Conservation (phyloP, 1,140 invertebrate species). For the Eciton burchellii region DNA sequence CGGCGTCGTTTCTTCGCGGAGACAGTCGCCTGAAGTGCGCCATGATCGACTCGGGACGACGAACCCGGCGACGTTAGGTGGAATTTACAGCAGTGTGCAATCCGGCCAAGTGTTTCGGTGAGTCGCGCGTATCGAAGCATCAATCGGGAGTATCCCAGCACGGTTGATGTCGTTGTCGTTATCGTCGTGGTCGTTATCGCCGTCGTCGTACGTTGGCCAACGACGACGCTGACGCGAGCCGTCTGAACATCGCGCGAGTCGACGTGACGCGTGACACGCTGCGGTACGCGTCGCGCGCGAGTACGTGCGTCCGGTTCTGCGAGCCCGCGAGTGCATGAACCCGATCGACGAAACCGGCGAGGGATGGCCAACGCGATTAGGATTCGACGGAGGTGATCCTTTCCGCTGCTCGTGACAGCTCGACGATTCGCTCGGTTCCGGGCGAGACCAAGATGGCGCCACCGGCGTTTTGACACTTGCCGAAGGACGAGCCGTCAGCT, state of each 20-base stretch:
- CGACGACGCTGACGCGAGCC: slow-evolving; percentile 35
- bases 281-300: neutral
- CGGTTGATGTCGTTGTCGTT: neutral
- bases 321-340: slow-evolving; percentile 25
- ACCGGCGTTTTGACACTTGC: slow-evolving; percentile 81
- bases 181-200: neutral
- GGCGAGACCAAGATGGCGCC: slow-evolving; percentile 80
- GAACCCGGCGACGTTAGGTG: slow-evolving; percentile 46
- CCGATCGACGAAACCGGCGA: neutral
- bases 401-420: slow-evolving; percentile 80
- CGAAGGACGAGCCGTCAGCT: slow-evolving; percentile 74
- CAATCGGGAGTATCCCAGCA: neutral
- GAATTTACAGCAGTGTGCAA: slow-evolving; percentile 25
- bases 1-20: slow-evolving; percentile 4
- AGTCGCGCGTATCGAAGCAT: neutral
- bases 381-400: slow-evolving; percentile 68
- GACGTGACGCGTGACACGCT: slow-evolving; percentile 6
- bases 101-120: slow-evolving; percentile 41
- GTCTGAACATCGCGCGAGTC: slow-evolving; percentile 8
- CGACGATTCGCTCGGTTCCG: slow-evolving; percentile 71
- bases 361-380: slow-evolving; percentile 56
- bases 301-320: neutral
- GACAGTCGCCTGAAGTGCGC: slow-evolving; percentile 37
- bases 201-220: neutral
- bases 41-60: slow-evolving; percentile 48